Conservation (phyloP, 92 coral and sea anemone species). For the Plumapathes pennacea region DNA sequence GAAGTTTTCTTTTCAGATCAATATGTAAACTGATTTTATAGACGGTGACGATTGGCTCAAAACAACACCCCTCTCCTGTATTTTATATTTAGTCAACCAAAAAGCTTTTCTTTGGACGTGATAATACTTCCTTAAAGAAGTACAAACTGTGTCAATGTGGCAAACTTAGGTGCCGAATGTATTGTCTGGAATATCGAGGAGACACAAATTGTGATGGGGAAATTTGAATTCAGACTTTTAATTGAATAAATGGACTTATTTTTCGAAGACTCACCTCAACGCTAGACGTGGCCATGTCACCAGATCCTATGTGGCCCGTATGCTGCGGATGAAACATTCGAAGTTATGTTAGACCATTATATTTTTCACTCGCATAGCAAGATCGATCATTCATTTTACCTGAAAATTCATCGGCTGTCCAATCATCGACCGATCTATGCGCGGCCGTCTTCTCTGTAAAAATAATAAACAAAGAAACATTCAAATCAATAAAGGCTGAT, state of each 20-base stretch:
- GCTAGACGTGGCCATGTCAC: conserved; percentile 93
- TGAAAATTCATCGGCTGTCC: conserved; percentile 81
- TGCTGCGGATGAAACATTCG: conserved; percentile 53
- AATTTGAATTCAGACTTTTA: background rate
- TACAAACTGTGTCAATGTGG: no score
- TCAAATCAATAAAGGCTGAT: background rate
- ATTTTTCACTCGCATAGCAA: no score
- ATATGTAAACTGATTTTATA: no score
- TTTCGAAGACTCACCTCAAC: conserved; percentile 84
- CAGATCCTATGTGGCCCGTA: conserved; percentile 89
- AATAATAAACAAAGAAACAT: conserved; percentile 1
- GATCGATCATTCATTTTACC: conserved; percentile 37
- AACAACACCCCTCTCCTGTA: no score
- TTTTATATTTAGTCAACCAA: no score
- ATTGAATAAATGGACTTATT: no score
- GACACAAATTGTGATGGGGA: conserved; percentile 7
- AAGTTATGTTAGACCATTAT: background rate
- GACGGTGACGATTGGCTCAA: no score
- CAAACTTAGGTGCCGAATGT: no score
- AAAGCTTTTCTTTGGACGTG: no score
- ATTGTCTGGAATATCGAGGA: no score
- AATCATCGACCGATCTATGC: conserved; percentile 79
- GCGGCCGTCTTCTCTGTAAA: conserved; percentile 61
- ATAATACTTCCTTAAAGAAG: no score
- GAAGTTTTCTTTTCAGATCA: no score